A percentile compares a stretch with the other conserved stretches of the same genome.
Conservation (phyloP, 2,113 vertebrate species). For the Silurus glanis region DNA sequence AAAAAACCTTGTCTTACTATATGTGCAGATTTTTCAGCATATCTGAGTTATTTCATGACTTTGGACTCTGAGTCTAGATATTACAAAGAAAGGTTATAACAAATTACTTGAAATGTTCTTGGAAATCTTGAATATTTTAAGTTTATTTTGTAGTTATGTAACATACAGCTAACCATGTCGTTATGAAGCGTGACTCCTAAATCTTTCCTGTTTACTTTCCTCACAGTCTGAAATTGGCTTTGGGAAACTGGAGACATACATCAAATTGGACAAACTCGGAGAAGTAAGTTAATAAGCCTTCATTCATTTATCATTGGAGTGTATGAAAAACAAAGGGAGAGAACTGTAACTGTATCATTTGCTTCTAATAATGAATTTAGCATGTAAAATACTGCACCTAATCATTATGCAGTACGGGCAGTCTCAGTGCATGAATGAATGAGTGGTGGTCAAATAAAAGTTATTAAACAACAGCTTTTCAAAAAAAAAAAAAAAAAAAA, state of each 20-base stretch:
- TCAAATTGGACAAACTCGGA: slow-evolving; percentile 78
- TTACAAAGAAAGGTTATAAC: too few species aligned
- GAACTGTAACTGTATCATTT: not conserved
- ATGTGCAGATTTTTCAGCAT: not conserved
- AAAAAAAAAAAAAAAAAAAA: not conserved
- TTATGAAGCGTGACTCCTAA: not conserved
- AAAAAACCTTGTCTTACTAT: too few species aligned
- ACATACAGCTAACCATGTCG: not conserved
- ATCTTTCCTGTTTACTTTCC: slow-evolving; percentile 31
- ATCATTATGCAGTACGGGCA: not conserved
- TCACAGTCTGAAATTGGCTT: slow-evolving; percentile 79
- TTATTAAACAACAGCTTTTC: not conserved
- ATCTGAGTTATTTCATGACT: not conserved
- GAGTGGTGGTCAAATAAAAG: too few species aligned
- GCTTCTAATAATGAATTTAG: not conserved
- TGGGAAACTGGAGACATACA: slow-evolving; percentile 78
- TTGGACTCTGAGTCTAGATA: not conserved
- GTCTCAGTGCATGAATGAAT: too few species aligned
- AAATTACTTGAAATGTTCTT: not conserved
- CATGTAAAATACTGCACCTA: not conserved
- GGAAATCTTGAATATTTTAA: not conserved
- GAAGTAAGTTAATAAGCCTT: slow-evolving; percentile 66
- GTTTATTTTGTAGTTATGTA: not conserved
- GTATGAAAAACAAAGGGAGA: not conserved
- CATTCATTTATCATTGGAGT: too few species aligned